Evolutionary conservation across 2,888 invertebrate genomes (phyloP).

Genomic region (Drosophila colorata): DNA sequence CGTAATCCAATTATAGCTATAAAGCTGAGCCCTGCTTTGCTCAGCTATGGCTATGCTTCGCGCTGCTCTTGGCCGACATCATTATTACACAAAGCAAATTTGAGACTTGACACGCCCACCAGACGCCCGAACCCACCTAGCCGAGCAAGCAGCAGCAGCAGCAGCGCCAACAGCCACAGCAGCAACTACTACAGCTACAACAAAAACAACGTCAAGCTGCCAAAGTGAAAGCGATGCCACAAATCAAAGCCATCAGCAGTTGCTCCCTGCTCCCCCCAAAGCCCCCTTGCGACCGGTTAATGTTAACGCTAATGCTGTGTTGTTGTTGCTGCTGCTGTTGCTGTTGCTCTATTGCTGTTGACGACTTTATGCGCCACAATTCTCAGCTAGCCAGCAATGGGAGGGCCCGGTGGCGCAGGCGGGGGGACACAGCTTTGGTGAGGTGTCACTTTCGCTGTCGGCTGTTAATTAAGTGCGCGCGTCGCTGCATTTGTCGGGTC

Average conservation of each 20-base stretch:
- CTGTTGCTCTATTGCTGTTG: slow-evolving; percentile 18
- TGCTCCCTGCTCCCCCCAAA: neutral
- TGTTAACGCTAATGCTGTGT: slow-evolving; percentile 32
- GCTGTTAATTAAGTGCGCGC: slow-evolving; percentile 23
- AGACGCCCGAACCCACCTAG: slow-evolving; percentile 7
- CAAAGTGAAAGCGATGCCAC: slow-evolving; percentile 76
- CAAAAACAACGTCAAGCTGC: slow-evolving; percentile 25
- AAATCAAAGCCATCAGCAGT: slow-evolving; percentile 65
- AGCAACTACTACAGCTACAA: slow-evolving; percentile 5
- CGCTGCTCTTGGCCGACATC: slow-evolving; percentile 51
- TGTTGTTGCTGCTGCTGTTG: slow-evolving; percentile 17
- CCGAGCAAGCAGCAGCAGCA: neutral
- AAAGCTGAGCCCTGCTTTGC: slow-evolving; percentile 15
- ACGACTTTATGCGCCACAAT: slow-evolving; percentile 49
- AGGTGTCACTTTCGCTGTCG: slow-evolving; percentile 46
- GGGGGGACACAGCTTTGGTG: neutral
- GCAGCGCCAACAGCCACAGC: neutral
- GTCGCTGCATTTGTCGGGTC: slow-evolving; percentile 3
- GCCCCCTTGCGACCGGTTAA: slow-evolving; percentile 43
- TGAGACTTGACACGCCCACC: slow-evolving; percentile 40
- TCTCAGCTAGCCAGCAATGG: slow-evolving; percentile 37
- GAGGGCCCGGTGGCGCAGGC: neutral
- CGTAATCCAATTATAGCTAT: slow-evolving; percentile 44
- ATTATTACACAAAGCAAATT: slow-evolving; percentile 31
- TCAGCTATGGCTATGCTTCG: neutral